Conservation (phyloP, 2,113 vertebrate genomes). For the Pantherophis guttatus region DNA sequence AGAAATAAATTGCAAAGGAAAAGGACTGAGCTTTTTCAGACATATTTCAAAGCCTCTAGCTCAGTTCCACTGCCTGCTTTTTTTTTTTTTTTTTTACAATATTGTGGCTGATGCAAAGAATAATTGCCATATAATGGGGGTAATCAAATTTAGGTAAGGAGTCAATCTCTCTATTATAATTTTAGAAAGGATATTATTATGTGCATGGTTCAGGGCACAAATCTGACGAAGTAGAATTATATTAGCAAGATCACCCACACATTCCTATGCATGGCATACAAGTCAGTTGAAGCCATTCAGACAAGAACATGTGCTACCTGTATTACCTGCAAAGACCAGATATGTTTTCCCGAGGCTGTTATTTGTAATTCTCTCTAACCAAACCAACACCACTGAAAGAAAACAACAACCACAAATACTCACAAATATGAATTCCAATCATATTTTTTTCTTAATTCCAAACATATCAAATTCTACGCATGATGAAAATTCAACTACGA, state of each 20-base stretch:
- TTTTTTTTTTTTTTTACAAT: not conserved
- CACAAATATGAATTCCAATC: not conserved
- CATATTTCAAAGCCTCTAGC: not conserved
- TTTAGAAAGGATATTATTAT: not conserved
- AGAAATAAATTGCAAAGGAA: not conserved
- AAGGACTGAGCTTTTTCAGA: not conserved
- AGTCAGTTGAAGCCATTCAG: not conserved
- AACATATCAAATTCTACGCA: not conserved
- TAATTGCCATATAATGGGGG: not conserved
- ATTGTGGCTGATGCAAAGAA: not conserved
- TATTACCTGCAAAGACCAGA: not conserved
- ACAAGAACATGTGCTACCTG: not conserved
- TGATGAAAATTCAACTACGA: not conserved
- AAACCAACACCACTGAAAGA: not conserved
- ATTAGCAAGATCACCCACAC: not conserved
- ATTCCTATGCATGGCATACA: not conserved
- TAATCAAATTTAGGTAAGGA: not conserved
- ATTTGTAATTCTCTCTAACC: not conserved
- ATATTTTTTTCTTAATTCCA: not conserved
- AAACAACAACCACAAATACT: not conserved
- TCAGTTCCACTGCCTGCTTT: not conserved
- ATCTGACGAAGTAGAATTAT: not conserved
- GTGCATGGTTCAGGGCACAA: not conserved
- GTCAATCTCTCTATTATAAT: not conserved
- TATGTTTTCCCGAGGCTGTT: not conserved